A percentile compares a stretch with the other conserved stretches of the same genome.
These are phyloP conservation scores for Physocephala rufipes DNA, from an alignment of 2,888 invertebrate genomes.

Conservation along the genomic window DNA sequence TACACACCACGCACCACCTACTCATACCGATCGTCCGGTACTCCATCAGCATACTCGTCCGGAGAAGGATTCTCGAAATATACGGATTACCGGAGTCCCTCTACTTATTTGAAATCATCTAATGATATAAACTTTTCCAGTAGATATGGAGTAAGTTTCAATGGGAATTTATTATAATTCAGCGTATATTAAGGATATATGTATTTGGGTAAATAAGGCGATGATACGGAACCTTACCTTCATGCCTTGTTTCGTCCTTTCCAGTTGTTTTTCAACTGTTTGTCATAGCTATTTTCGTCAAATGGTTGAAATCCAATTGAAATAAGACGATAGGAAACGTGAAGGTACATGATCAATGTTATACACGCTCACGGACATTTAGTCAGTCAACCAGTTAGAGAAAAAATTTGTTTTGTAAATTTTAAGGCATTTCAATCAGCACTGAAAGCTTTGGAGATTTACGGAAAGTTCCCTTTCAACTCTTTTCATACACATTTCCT, in stretches of 20 bases:
- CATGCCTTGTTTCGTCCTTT: too few relatives aligned
- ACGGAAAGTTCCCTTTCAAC: conserved; percentile 22
- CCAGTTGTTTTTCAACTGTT: too few relatives aligned
- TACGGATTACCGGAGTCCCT: conserved; percentile 59
- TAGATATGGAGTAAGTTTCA: conserved; percentile 67
- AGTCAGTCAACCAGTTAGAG: conserved; percentile 10
- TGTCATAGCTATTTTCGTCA: too few relatives aligned
- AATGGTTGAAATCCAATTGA: too few relatives aligned
- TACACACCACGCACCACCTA: conserved; percentile 54
- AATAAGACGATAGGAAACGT: too few relatives aligned
- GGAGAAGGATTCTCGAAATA: conserved; percentile 56
- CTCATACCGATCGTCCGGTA: conserved; percentile 30
- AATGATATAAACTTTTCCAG: conserved; percentile 64
- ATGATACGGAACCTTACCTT: too few relatives aligned
- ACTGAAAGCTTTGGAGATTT: too few relatives aligned
- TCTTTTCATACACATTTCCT: conserved; percentile 18
- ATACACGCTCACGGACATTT: not conserved
- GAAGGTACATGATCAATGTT: too few relatives aligned
- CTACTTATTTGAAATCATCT: conserved; percentile 56
- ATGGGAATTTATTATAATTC: conserved; percentile 12
- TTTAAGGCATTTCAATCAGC: too few relatives aligned
- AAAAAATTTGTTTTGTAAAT: too few relatives aligned
- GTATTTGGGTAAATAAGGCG: too few relatives aligned
- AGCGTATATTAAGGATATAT: too few relatives aligned
- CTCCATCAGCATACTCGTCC: conserved; percentile 52